Evolutionary conservation across 1,140 invertebrate species (phyloP), one percentile per base, ranked within the genome.

Genomic region (Hyles vespertilio): DNA sequence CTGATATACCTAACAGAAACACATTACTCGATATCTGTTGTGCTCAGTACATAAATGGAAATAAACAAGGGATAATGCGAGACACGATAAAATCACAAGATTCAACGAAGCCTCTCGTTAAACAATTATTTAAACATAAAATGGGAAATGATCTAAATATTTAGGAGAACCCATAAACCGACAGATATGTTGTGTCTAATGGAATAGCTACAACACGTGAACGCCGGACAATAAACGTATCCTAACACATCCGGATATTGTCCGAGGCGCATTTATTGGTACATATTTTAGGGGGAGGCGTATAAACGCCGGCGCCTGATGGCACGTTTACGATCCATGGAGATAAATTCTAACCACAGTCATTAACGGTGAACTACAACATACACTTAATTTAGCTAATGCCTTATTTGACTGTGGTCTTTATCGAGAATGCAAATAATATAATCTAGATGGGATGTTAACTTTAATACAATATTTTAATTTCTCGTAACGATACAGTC

Each of bases 141-240:
- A 40, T 8, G 36, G 8, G 36, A 5, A 5, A 40, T 40, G 8
- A 40, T 8, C 36, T 40, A 40, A 40, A 40, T 40, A 40, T 40
- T 40, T 40, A 40, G 36, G 36, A 40, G 36, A 40, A 8, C 8
- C 4, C 36, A 40, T 40, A 40, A 40, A 40, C 4, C 36, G 8
- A 40, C 36, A 40, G 36, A 40, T 40, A 40, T 40, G 4, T 40
- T 5, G 36, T 40, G 36, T 40, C 8, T 40, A 40, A 40, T 40
- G 36, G 36, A 5, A 40, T 40, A 2, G 36, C 36, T 40, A 8
- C 8, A 71, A 78, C 81, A 78, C 72, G 75, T 77, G 68, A 72
- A 70, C 62, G 65, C 53, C 48, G 54, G 72, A 77, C 80, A 84
- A 84, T 84, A 87, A 84, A 87, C 73, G 72, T 66, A 74, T 76